A percentile compares a stretch with the other conserved stretches of the same genome.
Evolutionary conservation across 2,888 invertebrate genomes (phyloP).

Genomic region (Azorinus chamasolen): DNA sequence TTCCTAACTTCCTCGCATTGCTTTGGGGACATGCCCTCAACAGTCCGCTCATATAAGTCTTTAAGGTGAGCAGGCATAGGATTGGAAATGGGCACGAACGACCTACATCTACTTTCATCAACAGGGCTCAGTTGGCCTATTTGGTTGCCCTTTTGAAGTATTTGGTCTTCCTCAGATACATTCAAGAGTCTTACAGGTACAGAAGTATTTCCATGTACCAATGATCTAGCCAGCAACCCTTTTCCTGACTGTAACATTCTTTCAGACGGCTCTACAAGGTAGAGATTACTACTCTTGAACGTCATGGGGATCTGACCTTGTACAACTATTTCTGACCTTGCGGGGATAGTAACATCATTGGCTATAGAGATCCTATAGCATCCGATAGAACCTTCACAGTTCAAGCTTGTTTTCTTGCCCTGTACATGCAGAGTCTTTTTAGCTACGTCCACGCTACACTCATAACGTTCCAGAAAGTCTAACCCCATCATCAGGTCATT

Average conservation of each 20-base stretch:
- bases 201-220: background rate
- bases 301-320: background rate
- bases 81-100: background rate
- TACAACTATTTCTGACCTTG: slow-evolving; percentile 17
- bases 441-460: slow-evolving; percentile 9
- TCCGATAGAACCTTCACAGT: slow-evolving; percentile 3
- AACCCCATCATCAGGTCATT: slow-evolving; percentile 26
- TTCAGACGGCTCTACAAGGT: slow-evolving; percentile 2
- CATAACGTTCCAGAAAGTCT: slow-evolving; percentile 21
- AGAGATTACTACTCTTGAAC: background rate
- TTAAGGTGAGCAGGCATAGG: slow-evolving; percentile 4
- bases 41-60: slow-evolving; percentile 11
- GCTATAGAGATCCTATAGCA: slow-evolving; percentile 5
- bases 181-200: slow-evolving; percentile 17
- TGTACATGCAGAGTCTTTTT: background rate
- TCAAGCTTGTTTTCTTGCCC: slow-evolving; percentile 1
- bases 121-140: slow-evolving; percentile 1
- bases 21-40: background rate
- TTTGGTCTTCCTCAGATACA: background rate
- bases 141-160: background rate
- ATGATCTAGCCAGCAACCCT: slow-evolving; percentile 1
- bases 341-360: slow-evolving; percentile 2
- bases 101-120: background rate
- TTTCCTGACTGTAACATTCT: background rate
- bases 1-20: background rate